phyloP scores from a whole-genome alignment of 1,140 invertebrate genomes.

The Daktulosphaira vitifoliae region DNA sequence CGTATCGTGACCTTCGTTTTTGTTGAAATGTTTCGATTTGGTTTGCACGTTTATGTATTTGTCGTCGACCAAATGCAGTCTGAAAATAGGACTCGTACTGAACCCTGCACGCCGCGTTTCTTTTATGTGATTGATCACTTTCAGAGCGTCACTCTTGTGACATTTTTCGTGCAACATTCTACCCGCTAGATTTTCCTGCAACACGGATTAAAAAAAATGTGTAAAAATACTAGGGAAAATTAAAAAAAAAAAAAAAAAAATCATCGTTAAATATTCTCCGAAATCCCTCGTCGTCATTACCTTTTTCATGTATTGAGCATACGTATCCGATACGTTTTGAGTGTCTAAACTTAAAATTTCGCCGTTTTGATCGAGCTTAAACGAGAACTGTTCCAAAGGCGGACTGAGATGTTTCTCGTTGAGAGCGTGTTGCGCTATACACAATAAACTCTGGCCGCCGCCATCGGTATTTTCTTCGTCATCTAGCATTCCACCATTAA shows the following conservation, averaged over 20 bases:
- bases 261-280: not conserved
- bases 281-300: conserved; percentile 42
- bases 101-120: conserved; percentile 60
- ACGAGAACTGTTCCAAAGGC: conserved; percentile 78
- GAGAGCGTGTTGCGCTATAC: conserved; percentile 74
- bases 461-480: conserved; percentile 43
- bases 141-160: conserved; percentile 62
- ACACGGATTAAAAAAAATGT: conserved; percentile 34
- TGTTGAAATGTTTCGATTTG: conserved; percentile 74
- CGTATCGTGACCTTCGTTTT: conserved; percentile 51
- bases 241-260: not conserved
- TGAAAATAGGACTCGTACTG: conserved; percentile 65
- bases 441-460: conserved; percentile 58
- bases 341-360: conserved; percentile 72
- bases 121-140: conserved; percentile 62
- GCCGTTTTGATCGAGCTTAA: conserved; percentile 76
- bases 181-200: conserved; percentile 54
- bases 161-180: conserved; percentile 66
- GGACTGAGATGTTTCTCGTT: conserved; percentile 64
- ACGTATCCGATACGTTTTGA: conserved; percentile 55
- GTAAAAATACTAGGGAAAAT: not conserved
- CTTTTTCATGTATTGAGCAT: conserved; percentile 59
- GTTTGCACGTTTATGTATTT: conserved; percentile 77
- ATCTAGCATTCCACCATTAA: conserved; percentile 41
- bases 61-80: conserved; percentile 63